These are phyloP conservation scores for Listrodromus nycthemerus DNA, from an alignment of 2,888 invertebrate genomes.

Conservation along the genomic window DNA sequence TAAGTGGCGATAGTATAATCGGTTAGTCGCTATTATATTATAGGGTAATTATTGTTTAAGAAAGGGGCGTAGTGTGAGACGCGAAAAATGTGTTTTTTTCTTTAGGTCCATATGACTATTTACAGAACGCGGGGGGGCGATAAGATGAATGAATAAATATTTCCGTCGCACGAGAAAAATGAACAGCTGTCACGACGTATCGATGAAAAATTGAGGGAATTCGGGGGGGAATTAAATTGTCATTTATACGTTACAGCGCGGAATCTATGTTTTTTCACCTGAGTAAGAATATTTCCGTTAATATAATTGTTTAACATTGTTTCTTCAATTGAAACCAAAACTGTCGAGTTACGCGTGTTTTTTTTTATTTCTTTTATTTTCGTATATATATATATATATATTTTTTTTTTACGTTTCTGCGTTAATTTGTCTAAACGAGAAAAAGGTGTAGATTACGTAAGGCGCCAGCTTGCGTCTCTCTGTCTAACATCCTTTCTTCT, in stretches of 20 bases:
- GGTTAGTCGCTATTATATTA: constrained; percentile 61
- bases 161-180: constrained; percentile 59
- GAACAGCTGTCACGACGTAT: constrained; percentile 25
- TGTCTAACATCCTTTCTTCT: constrained; percentile 43
- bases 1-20: constrained; percentile 68
- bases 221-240: constrained; percentile 37
- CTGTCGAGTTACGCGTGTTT: constrained; percentile 31
- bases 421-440: constrained; percentile 57
- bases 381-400: too few species aligned
- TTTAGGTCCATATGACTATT: constrained; percentile 54
- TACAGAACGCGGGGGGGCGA: constrained; percentile 55
- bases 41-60: constrained; percentile 55
- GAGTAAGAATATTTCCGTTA: constrained; percentile 66
- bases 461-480: constrained; percentile 59
- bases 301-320: constrained; percentile 48
- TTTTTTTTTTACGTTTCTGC: constrained; percentile 37
- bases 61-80: constrained; percentile 29
- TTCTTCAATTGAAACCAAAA: constrained; percentile 38
- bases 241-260: constrained; percentile 55
- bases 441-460: constrained; percentile 62
- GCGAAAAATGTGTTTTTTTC: constrained; percentile 5
- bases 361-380: constrained; percentile 31
- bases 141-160: constrained; percentile 74
- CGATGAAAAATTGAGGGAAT: constrained; percentile 9
- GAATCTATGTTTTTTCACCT: constrained; percentile 64